Evolutionary conservation across 2,113 vertebrate genomes (phyloP), one percentile per base, ranked within the genome.

Genomic region (Melanerpes aurifrons): DNA sequence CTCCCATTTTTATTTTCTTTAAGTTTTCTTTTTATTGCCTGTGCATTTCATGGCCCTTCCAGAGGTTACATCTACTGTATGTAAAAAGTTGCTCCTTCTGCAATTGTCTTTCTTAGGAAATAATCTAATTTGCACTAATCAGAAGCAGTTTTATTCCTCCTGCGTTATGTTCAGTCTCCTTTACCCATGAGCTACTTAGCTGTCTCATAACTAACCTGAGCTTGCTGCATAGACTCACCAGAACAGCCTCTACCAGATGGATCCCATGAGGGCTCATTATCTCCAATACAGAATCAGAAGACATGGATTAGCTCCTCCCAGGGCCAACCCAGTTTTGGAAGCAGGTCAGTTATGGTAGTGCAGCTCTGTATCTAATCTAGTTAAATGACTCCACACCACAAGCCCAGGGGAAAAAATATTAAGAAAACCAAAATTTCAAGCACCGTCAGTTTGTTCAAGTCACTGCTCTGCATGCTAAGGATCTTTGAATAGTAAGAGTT

Each of bases 401-500:
- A n/a, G 32, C 12, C 20, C 7, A 25, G 12, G 12, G 21, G 12
- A 1, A 0, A 8, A 22, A 48, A 45, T 15, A 45, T 45, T 45
- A 11, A 29, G 29, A 22, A 12, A 25, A 79, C 21, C 6, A 78
- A 37, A 78, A 45, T 13, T 25, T 66, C 21, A 67, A 7, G 7
- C 6, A 74, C 84, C 66, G 50, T 1, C 6, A 53, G 7, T 28
- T 61, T 76, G 10, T 54, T 31, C 80, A 83, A 63, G 15, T 26
- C 47, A 29, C 50, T 77, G 4, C 47, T 45, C 10, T 26, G 8
- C 47, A 80, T 9, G 16, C 57, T 76, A 35, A 53, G 12, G 47
- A n/a, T 48, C 56, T 61, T 57, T 61, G 8, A 67, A 67, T 3
- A 13, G 15, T 20, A 43, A 78, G 13, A 86, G 24, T 29, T 57